Evolutionary conservation across 2,888 invertebrate species (phyloP).

Genomic region (Deroplatys truncata): DNA sequence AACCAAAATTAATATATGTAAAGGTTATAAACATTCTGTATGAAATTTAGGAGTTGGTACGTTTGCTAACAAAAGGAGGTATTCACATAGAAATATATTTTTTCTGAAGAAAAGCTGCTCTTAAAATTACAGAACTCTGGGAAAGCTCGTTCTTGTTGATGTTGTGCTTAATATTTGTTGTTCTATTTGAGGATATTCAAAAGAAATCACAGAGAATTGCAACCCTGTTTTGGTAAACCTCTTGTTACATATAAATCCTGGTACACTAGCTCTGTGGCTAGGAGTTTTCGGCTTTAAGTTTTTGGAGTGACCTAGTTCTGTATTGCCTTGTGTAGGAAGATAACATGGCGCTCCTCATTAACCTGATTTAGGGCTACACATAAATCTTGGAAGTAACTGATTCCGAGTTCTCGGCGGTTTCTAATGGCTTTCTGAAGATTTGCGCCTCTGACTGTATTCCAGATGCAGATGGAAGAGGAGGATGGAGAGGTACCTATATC

Average conservation of each 20-base stretch:
- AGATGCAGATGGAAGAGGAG: background rate
- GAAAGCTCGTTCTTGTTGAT: no score
- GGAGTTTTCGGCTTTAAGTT: background rate
- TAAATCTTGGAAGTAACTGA: background rate
- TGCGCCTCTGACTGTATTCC: background rate
- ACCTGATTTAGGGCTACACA: background rate
- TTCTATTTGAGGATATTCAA: no score
- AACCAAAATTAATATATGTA: no score
- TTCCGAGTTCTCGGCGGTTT: background rate
- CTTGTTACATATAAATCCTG: background rate
- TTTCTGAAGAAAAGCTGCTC: no score
- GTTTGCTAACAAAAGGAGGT: no score
- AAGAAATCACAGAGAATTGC: background rate
- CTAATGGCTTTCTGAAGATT: background rate
- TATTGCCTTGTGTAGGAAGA: background rate
- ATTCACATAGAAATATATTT: no score
- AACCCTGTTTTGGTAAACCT: background rate
- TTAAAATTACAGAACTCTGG: no score
- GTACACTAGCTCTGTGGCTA: background rate
- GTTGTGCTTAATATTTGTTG: no score
- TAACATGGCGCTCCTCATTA: background rate
- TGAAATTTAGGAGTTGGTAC: no score
- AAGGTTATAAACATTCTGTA: no score
- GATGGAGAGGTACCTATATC: background rate
- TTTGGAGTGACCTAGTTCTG: background rate